Base-by-base conservation (phyloP, 1,140 invertebrate species). In the Latrodectus geometricus region DNA sequence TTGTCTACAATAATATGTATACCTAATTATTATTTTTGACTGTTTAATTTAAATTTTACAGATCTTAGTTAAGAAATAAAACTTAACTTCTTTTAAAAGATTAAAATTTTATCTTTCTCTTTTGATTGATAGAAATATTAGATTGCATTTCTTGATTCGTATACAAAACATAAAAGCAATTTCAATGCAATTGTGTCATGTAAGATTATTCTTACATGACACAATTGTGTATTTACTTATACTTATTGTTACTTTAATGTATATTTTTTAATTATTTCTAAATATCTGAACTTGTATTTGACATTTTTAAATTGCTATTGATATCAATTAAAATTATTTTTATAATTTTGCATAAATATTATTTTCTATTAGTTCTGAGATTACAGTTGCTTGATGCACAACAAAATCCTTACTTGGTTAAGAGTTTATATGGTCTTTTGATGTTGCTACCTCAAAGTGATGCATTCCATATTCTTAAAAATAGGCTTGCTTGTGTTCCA, bases 381-480 rank as follows among this genome's bases (percentile, higher is more conserved):
- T 92, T 99, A 85, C 97, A 99, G 90, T 92, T 99, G 86, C 92
- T 99, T 35, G 95, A 97, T 91, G 93, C 94, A 48, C 94, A 95
- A 84, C 92, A 94, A 88, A 96, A 96, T 90, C 94, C 94, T 81
- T 93, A 95, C 89, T 92, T 99, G 88, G 94, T 98, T 3, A 94
- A 96, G 90, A 96, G 97, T 56, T 92, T 99, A 68, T 99, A 98
- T 92, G 98, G 98, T 2, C 93, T 99, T 21, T 92, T 99, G 11
- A 99, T 99, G 98, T 92, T 99, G 78, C 92, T 99, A 88, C 98
- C 98, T 23, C 98, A 99, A 92, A 98, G 96, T 70, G 97, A 99
- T 90, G 97, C 98, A 12, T 99, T 99, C 91, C 94, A 95, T 89
- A 95, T 95, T 52, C 93, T 99, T 73, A 94, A 95, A 85, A 94